Evolutionary conservation across 1,140 invertebrate species (phyloP), one percentile per base, ranked within the genome.

Genomic region (Macrobrachium rosenbergii): DNA sequence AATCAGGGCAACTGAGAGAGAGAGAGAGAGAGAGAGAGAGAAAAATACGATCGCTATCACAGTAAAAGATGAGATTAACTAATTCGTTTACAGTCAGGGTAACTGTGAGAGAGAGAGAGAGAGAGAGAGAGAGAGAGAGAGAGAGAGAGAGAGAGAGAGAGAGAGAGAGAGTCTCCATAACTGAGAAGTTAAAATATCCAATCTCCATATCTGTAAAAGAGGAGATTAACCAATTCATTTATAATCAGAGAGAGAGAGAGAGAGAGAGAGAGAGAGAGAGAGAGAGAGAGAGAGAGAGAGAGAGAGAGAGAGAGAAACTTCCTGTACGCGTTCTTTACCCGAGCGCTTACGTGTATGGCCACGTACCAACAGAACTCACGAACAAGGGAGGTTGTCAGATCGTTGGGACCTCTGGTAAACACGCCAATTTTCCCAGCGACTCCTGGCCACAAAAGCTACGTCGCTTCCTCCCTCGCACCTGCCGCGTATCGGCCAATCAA

Each of bases 111-210:
- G 77, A 78, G 76, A 78, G 77, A 79, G 58, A 79, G 77, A 79
- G 58, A 23, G 77, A 63, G 77, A 79, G 77, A 79, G 77, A 60
- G 21, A 79, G n/a, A 59, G 43, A 78, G 76, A 78, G 76, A 78
- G 52, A 78, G 28, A 52, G 28, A 45, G 45, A 45, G 43, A 77
- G 43, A 16, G 75, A 58, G 28, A 58, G n/a, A 19, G 52, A 16
- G 43, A 14, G 7, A n/a, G 12, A 58, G 12, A 78, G 2, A 5
- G 6, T 72, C 12, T n/a, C 1, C 37, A 72, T 12, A 72, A 72
- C 11, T n/a, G n/a, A n/a, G n/a, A n/a, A n/a, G n/a, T n/a, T n/a
- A n/a, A n/a, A n/a, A n/a, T n/a, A n/a, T n/a, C n/a, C n/a, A n/a
- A n/a, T 72, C 12, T n/a, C 1, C 37, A 72, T 12, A 72, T 6